Base-by-base conservation (phyloP, 2,797 vertebrate genomes). In the Rhadinocentrus ornatus region DNA sequence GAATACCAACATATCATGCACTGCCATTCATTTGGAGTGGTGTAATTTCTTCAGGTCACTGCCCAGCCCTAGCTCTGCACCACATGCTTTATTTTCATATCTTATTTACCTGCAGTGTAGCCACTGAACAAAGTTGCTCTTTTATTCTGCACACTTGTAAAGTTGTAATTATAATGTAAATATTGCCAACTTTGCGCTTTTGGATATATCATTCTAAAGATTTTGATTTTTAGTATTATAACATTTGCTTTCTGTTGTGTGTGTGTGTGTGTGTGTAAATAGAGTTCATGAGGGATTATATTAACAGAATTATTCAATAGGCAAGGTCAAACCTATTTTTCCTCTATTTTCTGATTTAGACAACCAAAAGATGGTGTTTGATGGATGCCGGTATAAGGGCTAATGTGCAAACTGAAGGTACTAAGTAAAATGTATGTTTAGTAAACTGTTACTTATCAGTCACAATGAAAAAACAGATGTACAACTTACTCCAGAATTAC, bases 121-220 rank as follows among this genome's bases (percentile, higher is more conserved):
- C 75, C 66, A 62, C 46, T 84, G 73, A 71, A 71, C 69, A 75
- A 6, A 66, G 32, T 78, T 53, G n/a, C 56, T 57, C 15, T 73
- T 75, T 72, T 53, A 66, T 73, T 73, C 64, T n/a, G 29, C 69
- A 57, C 53, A 72, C 73, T 87, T 91, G 78, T 88, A 88, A 86
- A 87, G 57, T 75, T 89, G 85, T 91, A 88, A 85, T 82, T 83
- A 80, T 83, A 37, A 73, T 93, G 90, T 93, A 91, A 86, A 93
- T 91, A 92, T 29, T 53, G 50, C 55, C 34, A 52, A 59, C 27
- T 52, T 16, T 69, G 60, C 9, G 3, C 44, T 81, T 86, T 86
- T 85, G 61, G 62, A 78, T 84, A 63, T 85, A 72, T 59, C 69
- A 15, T 88, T 86, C 81, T 66, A 73, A 78, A 74, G 31, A 62